These are phyloP conservation scores for Virgularia gustaviana DNA, from an alignment of 92 coral and sea anemone species.

Conservation along the genomic window DNA sequence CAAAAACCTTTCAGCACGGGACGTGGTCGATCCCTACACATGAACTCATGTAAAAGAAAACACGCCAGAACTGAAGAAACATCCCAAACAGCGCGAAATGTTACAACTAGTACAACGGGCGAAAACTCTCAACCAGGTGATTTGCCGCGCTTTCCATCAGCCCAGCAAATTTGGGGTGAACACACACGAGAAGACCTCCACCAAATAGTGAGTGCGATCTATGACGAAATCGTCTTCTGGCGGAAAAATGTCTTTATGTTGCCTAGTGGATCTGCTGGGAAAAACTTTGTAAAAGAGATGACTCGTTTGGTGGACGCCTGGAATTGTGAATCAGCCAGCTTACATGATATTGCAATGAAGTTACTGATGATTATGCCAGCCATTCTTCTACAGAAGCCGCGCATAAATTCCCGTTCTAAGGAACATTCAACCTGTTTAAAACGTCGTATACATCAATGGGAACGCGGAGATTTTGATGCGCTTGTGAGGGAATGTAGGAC, in stretches of 20 bases:
- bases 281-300: conserved; percentile 26
- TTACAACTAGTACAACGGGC: no score
- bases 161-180: conserved; percentile 20
- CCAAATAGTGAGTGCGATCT: not conserved
- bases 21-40: no score
- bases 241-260: conserved; percentile 38
- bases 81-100: no score
- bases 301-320: conserved; percentile 28
- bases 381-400: conserved; percentile 52
- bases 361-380: conserved; percentile 52
- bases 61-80: no score
- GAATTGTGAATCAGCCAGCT: conserved; percentile 19
- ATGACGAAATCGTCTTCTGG: conserved; percentile 39
- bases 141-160: no score
- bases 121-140: no score
- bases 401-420: conserved; percentile 45
- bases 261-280: conserved; percentile 50
- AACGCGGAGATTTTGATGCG: conserved; percentile 28
- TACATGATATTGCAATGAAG: conserved; percentile 42
- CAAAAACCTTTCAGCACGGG: no score
- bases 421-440: conserved; percentile 36
- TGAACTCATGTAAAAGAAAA: no score
- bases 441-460: conserved; percentile 42
- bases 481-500: conserved; percentile 31
- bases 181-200: conserved; percentile 31